Base-by-base conservation (phyloP, 2,888 invertebrate species). In the Congeria kusceri region DNA sequence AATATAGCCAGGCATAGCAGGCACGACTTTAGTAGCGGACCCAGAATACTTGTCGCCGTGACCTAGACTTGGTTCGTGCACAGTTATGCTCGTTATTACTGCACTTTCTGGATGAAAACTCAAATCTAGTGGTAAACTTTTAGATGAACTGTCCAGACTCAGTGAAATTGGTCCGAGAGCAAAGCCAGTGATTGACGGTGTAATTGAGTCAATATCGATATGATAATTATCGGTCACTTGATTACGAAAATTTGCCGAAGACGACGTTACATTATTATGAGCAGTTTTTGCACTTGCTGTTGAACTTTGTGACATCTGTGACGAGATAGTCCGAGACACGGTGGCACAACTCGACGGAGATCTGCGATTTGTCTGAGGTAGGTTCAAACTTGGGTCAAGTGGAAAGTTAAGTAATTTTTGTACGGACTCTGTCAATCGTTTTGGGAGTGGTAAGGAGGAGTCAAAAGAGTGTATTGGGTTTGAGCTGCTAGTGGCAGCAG, bases 341-440 rank as follows among this genome's bases (percentile, higher is more conserved):
- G 80, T 78, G 59, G 80, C 75, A 39, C 39, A 39, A 68, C 81
- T 81, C 58, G 77, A 79, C 15, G 86, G 85, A 80, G 85, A 85
- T 81, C 83, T 77, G 61, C 83, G 78, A 70, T 83, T 80, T 57
- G 71, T 72, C 79, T 86, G 87, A 87, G 87, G 87, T 87, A 87
- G 87, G 56, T 25, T 53, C n/a, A 80, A 72, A 62, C 39, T 57
- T 28, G 80, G 69, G 72, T 76, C 72, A 44, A 85, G 79, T 64
- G 83, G 83, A 64, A 90, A 79, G 23, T 91, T 90, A 56, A 91
- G 90, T 56, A 91, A 70, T 77, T 90, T 88, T 82, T 91, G 91
- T 62, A 91, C 90, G 58, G 91, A 91, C 71, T 91, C 91, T 58
- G 91, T 91, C 28, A 91, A 80, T 65, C 89, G 83, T 59, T 89